These are phyloP conservation scores for Sebastes taczanowskii DNA, from an alignment of 2,797 vertebrate species.

Conservation along the genomic window DNA sequence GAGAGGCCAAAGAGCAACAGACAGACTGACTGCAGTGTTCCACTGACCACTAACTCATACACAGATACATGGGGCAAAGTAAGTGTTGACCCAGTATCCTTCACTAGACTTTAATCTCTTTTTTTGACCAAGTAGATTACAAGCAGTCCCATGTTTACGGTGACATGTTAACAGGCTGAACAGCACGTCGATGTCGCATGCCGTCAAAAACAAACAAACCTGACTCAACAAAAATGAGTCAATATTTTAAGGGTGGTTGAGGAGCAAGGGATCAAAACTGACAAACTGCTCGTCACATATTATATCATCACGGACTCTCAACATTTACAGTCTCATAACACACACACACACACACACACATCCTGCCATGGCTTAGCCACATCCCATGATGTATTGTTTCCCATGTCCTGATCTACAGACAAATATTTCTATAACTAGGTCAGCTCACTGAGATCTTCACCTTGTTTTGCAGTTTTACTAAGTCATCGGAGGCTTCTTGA, in stretches of 20 bases:
- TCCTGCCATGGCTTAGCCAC: not conserved
- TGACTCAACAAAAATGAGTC: slow-evolving; percentile 57
- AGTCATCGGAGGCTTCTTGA: slow-evolving; percentile 31
- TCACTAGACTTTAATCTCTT: not conserved
- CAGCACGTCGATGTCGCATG: not conserved
- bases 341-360: not conserved
- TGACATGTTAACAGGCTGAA: not conserved
- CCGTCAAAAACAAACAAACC: slow-evolving; percentile 4
- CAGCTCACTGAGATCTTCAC: not conserved
- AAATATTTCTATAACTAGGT: not conserved
- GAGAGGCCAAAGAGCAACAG: not conserved
- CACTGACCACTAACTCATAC: not conserved
- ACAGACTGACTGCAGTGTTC: not conserved
- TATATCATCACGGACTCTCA: not conserved
- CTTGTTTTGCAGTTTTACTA: slow-evolving; percentile 1
- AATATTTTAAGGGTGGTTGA: not conserved
- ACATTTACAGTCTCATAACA: not conserved
- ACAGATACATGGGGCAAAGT: not conserved
- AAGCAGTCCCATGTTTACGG: slow-evolving; percentile 2
- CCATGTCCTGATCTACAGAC: not conserved
- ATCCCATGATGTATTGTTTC: not conserved
- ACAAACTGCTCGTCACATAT: not conserved
- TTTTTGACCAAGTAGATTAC: not conserved
- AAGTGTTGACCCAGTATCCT: not conserved
- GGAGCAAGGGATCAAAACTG: not conserved